A percentile compares a stretch with the other conserved stretches of the same genome.
Conservation (phyloP, 2,797 vertebrate genomes). For the Psittacula echo region DNA sequence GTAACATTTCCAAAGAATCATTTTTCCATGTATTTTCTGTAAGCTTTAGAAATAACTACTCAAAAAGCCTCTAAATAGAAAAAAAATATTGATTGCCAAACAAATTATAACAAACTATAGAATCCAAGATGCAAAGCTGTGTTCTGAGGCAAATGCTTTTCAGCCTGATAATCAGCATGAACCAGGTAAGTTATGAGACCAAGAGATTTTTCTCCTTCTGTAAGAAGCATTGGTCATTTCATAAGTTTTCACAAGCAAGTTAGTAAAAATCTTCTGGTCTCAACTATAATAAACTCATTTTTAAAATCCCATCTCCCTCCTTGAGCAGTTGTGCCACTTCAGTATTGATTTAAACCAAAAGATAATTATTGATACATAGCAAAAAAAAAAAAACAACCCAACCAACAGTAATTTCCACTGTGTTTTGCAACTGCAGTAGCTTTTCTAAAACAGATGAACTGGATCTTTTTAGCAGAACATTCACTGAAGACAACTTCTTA, state of each 20-base stretch:
- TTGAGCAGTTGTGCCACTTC: neutral
- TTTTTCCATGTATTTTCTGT: neutral
- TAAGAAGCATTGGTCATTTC: neutral
- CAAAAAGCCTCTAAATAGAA: neutral
- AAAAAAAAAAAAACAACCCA: neutral
- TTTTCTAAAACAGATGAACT: conserved; percentile 20
- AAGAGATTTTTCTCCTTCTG: neutral
- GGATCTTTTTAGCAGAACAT: conserved; percentile 1
- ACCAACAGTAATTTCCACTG: neutral
- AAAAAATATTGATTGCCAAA: neutral
- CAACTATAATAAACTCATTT: neutral
- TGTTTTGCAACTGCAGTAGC: neutral
- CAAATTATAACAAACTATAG: neutral
- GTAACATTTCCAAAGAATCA: neutral
- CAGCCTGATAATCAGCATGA: neutral
- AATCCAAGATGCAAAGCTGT: neutral
- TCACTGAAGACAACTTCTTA: neutral
- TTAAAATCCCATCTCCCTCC: neutral
- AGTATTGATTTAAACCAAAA: neutral
- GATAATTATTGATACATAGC: neutral
- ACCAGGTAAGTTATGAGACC: neutral
- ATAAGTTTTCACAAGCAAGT: neutral
- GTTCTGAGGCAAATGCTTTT: neutral
- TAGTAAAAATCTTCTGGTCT: neutral
- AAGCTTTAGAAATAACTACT: neutral